Base-by-base conservation (phyloP, 1,140 invertebrate species). In the Lasioglossum albipes region DNA sequence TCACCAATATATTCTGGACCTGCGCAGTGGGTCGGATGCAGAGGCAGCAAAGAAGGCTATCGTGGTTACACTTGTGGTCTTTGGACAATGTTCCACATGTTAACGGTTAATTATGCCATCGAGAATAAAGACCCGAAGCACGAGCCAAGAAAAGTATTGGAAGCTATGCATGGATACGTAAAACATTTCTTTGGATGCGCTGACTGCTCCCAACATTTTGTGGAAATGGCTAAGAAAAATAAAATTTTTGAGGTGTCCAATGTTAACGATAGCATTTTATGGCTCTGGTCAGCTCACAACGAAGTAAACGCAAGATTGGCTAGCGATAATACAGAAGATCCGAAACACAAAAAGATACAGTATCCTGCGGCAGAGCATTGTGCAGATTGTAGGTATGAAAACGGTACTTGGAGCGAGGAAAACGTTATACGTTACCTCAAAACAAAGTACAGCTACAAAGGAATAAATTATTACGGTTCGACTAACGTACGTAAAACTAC, bases 271-370 rank as follows among this genome's bases (percentile, higher is more conserved):
- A 95, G 96, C 27, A 95, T 99, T 0, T 88, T 99, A 10, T 99
- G 98, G 98, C 92, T 99, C 4, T 99, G 99, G 99, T 94, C 94
- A 73, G 96, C 97, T 2, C 98, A 99, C 90, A 99, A 99, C 93
- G 95, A 96, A 92, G 98, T 98, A 0, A 99, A 99, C 91, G 93
- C 96, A 81, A 95, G 98, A 83, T 92, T 99, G 20, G 94, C 96
- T 49, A 96, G 97, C 0, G 97, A 99, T 91, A 67, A 93, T 1
- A 98, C 97, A 16, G 98, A 99, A 92, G 99, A 99, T 94, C 98
- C 98, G 0, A 87, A 94, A 73, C 95, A 97, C 93, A 97, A 96
- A 1, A 99, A 99, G 93, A 94, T 97, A 57, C 97, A 98, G 89
- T 99, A 99, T 93, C 99, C 99, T 1, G 93, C 95, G 16, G 83